These are phyloP conservation scores for Nannospalax galili DNA, from an alignment of 2,113 vertebrate genomes.

Conservation along the genomic window DNA sequence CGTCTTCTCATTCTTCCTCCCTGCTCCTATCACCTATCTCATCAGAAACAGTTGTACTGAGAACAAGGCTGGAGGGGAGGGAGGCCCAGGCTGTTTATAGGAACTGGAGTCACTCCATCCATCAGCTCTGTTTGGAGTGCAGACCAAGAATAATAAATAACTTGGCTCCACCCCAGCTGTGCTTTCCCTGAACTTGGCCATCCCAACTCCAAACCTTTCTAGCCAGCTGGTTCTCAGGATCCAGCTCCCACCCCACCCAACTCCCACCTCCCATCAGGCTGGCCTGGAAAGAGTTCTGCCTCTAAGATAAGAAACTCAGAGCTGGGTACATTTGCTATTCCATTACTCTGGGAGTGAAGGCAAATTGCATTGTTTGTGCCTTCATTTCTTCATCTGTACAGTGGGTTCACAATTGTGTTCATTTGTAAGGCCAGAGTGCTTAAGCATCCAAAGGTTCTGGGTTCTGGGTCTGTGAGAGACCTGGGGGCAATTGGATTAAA, in stretches of 20 bases:
- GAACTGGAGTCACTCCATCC: constrained; percentile 68
- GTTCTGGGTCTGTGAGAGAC: background rate
- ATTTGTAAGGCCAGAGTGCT: background rate
- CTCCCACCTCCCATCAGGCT: constrained; percentile 37
- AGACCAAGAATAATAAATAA: constrained; percentile 71
- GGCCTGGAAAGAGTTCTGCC: background rate
- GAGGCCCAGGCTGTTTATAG: constrained; percentile 77
- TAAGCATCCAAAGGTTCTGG: background rate
- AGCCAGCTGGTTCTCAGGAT: constrained; percentile 74
- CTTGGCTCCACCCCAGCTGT: constrained; percentile 69
- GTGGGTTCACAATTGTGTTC: background rate
- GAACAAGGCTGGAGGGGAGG: background rate
- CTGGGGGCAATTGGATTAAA: background rate
- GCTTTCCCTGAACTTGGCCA: constrained; percentile 74
- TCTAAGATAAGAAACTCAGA: background rate
- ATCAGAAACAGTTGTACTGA: constrained; percentile 52
- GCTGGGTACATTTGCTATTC: background rate
- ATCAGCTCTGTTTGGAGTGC: constrained; percentile 72
- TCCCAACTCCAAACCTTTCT: constrained; percentile 65
- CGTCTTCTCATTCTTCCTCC: background rate
- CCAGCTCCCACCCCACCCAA: constrained; percentile 43
- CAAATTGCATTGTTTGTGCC: background rate
- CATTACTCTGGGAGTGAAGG: background rate
- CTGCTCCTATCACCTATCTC: background rate
- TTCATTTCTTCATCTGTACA: background rate